These are phyloP conservation scores for Meteorus colon DNA, from an alignment of 2,888 invertebrate genomes.

Conservation along the genomic window DNA sequence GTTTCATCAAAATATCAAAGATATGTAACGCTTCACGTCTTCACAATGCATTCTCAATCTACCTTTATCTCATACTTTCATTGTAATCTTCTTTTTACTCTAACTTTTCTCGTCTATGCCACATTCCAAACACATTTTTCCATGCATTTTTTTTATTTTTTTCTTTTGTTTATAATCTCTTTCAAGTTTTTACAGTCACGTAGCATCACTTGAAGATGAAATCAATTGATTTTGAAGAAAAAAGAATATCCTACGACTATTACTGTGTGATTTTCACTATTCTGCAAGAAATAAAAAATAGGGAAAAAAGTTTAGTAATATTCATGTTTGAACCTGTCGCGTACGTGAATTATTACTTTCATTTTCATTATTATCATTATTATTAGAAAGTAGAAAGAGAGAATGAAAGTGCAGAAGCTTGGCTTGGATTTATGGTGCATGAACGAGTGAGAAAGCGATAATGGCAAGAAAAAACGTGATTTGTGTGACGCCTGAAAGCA, in stretches of 20 bases:
- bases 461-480: conserved; percentile 45
- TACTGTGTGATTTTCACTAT: too few species aligned
- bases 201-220: too few species aligned
- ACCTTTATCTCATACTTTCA: too few species aligned
- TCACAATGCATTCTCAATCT: too few species aligned
- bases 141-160: too few species aligned
- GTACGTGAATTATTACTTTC: neutral
- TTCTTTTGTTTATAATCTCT: too few species aligned
- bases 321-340: neutral
- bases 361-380: neutral
- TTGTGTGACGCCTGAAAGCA: conserved; percentile 49
- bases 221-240: too few species aligned
- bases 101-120: too few species aligned
- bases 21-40: neutral
- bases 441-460: conserved; percentile 22
- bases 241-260: too few species aligned
- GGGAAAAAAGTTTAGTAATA: neutral
- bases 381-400: conserved; percentile 14
- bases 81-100: too few species aligned
- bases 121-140: too few species aligned
- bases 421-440: conserved; percentile 29
- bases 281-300: neutral
- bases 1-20: neutral
- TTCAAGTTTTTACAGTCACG: too few species aligned
- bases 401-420: conserved; percentile 16